Percentiles rank a stretch among this genome's conserved stretches.
phyloP scores from a whole-genome alignment of 2,888 invertebrate species.

The Drosophila testacea region DNA sequence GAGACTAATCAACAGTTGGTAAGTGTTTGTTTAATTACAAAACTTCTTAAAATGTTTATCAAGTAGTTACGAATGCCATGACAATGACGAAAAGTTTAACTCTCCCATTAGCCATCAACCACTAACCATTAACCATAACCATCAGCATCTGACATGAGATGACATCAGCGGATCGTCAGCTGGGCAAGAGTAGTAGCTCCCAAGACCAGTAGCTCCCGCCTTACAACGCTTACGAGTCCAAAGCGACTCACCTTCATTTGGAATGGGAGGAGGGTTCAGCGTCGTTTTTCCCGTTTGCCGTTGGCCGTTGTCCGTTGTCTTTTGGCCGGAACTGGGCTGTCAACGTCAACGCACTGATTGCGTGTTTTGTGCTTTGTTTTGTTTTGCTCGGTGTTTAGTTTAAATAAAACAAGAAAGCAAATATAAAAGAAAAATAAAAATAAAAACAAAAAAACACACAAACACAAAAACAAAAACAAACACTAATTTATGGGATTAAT shows the following conservation, averaged over 20 bases:
- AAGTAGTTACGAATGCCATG: conserved; percentile 18
- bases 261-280: conserved; percentile 22
- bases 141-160: conserved; percentile 48
- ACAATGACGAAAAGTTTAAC: conserved; percentile 26
- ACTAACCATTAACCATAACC: conserved; percentile 1
- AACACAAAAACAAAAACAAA: conserved; percentile 33
- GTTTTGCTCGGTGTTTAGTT: conserved; percentile 45
- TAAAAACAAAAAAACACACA: conserved; percentile 8
- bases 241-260: conserved; percentile 61
- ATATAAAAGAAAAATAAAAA: conserved; percentile 2
- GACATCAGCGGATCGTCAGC: conserved; percentile 63
- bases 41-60: conserved; percentile 18
- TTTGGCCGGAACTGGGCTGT: conserved; percentile 67
- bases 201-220: conserved; percentile 71
- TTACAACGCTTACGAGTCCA: not conserved
- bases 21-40: conserved; percentile 21
- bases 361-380: conserved; percentile 47
- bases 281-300: conserved; percentile 17
- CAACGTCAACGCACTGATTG: conserved; percentile 51
- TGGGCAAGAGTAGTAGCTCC: conserved; percentile 6
- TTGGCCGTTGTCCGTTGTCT: too few relatives aligned
- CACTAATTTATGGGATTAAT: conserved; percentile 72
- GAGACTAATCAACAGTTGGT: not conserved
- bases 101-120: conserved; percentile 15
- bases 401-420: conserved; percentile 25